These are phyloP conservation scores for Aphelocoma coerulescens DNA, from an alignment of 2,113 vertebrate species.

Conservation along the genomic window DNA sequence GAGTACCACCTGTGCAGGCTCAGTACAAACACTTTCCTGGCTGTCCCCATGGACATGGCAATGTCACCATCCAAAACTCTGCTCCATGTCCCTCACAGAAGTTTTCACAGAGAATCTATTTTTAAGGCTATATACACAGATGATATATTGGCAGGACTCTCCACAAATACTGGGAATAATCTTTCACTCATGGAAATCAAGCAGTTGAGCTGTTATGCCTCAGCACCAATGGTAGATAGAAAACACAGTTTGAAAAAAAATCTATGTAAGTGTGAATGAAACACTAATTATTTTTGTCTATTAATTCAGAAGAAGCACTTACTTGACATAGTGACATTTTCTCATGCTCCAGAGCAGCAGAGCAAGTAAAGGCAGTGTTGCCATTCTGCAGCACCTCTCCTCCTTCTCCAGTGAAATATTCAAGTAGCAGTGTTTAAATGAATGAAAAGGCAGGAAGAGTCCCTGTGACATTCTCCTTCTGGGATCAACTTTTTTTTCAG, in stretches of 20 bases:
- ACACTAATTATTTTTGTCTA: background rate
- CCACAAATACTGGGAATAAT: background rate
- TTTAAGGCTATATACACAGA: background rate
- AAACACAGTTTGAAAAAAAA: background rate
- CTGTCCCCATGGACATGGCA: fast-evolving
- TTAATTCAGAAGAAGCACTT: background rate
- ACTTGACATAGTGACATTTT: background rate
- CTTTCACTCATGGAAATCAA: background rate
- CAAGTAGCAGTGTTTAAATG: background rate
- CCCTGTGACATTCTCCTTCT: background rate
- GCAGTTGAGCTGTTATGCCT: background rate
- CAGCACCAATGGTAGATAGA: background rate
- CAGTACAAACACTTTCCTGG: fast-evolving
- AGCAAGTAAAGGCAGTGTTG: background rate
- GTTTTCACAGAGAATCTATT: background rate
- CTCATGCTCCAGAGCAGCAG: background rate
- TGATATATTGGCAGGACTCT: background rate
- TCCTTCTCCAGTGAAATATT: background rate
- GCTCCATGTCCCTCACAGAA: background rate
- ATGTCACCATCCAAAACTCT: background rate
- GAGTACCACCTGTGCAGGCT: background rate
- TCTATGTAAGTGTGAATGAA: background rate
- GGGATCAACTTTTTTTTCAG: background rate
- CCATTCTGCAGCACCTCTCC: background rate
- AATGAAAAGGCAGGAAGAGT: background rate